Evolutionary conservation across 2,113 vertebrate species (phyloP).

Genomic region (Xenotilapia leptura): DNA sequence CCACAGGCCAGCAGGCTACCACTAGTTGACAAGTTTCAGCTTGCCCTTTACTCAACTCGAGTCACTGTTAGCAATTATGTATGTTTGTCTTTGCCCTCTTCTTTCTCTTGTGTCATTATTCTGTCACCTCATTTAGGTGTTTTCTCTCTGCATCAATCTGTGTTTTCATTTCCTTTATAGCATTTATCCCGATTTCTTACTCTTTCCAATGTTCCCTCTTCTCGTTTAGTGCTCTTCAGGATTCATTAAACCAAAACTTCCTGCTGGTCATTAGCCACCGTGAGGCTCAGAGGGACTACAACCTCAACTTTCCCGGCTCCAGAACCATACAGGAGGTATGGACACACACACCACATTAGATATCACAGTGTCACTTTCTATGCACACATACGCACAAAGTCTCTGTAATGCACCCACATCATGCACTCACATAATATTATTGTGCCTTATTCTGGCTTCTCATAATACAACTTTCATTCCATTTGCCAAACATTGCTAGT

Average conservation of each 20-base stretch:
- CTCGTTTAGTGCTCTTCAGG: conserved; percentile 82
- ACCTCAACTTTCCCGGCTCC: conserved; percentile 97
- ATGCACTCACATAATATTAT: conserved; percentile 35
- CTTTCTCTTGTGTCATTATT: conserved; percentile 38
- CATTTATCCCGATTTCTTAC: background rate
- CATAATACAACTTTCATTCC: conserved; percentile 38
- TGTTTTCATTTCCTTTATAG: background rate
- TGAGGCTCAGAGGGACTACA: conserved; percentile 98
- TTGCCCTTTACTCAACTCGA: conserved; percentile 79
- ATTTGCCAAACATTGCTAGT: conserved; percentile 62
- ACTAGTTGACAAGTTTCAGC: conserved; percentile 82
- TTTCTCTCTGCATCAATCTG: background rate
- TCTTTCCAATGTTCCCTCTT: background rate
- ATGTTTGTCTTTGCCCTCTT: conserved; percentile 46
- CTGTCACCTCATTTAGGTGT: background rate
- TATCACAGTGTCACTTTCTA: background rate
- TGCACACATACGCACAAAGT: background rate
- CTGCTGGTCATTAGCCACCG: conserved; percentile 95
- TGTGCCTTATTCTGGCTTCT: conserved; percentile 32
- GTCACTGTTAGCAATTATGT: conserved; percentile 66
- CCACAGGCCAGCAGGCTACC: conserved; percentile 64
- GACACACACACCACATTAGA: background rate
- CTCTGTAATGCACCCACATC: background rate
- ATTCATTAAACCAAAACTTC: conserved; percentile 98
- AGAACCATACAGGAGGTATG: conserved; percentile 98